These are phyloP conservation scores for Podarcis cretensis DNA, from an alignment of 2,113 vertebrate species.

Conservation along the genomic window DNA sequence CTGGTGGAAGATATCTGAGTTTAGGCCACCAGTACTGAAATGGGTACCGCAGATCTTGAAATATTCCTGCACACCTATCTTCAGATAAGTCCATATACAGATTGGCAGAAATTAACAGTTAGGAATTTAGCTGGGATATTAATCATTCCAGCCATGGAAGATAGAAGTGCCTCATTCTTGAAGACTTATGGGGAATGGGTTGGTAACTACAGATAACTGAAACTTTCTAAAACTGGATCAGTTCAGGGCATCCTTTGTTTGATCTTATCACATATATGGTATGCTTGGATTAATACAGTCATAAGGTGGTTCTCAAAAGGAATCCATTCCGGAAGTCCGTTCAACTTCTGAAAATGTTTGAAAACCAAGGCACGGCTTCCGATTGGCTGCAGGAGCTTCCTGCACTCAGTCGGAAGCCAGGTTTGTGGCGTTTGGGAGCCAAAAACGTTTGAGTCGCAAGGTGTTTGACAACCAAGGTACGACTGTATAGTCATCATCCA, in stretches of 20 bases:
- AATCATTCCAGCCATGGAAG: not conserved
- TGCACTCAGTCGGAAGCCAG: no score
- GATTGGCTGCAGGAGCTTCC: no score
- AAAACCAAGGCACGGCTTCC: no score
- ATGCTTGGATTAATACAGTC: not conserved
- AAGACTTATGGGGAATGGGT: not conserved
- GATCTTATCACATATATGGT: not conserved
- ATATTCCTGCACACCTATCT: not conserved
- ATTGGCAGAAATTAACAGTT: not conserved
- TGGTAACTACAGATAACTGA: not conserved
- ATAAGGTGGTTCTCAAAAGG: no score
- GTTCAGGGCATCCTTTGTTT: not conserved
- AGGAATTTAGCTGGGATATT: not conserved
- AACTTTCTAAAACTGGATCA: not conserved
- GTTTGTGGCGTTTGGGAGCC: no score
- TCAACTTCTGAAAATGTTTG: no score
- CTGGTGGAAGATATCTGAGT: not conserved
- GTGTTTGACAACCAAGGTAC: no score
- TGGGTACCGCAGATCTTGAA: not conserved
- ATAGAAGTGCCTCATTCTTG: not conserved
- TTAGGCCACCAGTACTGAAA: not conserved
- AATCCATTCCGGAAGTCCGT: no score
- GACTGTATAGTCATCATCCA: not conserved
- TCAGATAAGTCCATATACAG: not conserved
- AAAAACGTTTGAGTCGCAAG: no score